Conservation (phyloP, 2,888 invertebrate genomes). For the Xylota segnis region DNA sequence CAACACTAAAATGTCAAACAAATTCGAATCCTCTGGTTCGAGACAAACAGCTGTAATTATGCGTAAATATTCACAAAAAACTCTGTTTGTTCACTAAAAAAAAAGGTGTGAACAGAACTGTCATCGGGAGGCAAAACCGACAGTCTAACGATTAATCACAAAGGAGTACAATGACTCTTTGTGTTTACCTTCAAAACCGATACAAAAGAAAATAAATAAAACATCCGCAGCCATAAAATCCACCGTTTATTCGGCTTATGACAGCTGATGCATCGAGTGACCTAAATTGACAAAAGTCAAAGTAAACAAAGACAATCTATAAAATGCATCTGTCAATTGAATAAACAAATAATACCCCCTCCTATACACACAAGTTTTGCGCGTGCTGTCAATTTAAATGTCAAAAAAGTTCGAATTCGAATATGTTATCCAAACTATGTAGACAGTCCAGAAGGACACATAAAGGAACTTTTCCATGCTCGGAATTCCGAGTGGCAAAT, state of each 20-base stretch:
- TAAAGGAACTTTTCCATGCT: neutral
- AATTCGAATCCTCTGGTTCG: too few relatives aligned
- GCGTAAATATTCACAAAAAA: neutral
- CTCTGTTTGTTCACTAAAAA: neutral
- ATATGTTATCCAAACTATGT: too few relatives aligned
- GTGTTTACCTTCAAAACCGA: neutral
- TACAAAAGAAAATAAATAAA: conserved; percentile 10
- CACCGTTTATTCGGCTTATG: conserved; percentile 3
- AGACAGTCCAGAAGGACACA: conserved; percentile 5
- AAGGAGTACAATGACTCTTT: conserved; percentile 2
- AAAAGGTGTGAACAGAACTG: conserved; percentile 4
- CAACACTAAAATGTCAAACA: too few relatives aligned
- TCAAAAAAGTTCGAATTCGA: neutral
- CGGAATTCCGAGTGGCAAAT: conserved; percentile 41
- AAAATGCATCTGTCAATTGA: neutral
- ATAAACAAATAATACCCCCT: neutral
- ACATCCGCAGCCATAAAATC: neutral
- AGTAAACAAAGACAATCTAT: neutral
- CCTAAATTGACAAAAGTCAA: conserved; percentile 10
- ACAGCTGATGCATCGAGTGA: conserved; percentile 7
- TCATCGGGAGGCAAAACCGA: conserved; percentile 11
- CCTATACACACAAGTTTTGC: neutral
- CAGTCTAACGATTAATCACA: neutral
- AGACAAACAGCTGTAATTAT: neutral
- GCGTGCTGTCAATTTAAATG: conserved; percentile 24